Conservation (phyloP, 2,888 invertebrate genomes). For the Acronicta aceris region DNA sequence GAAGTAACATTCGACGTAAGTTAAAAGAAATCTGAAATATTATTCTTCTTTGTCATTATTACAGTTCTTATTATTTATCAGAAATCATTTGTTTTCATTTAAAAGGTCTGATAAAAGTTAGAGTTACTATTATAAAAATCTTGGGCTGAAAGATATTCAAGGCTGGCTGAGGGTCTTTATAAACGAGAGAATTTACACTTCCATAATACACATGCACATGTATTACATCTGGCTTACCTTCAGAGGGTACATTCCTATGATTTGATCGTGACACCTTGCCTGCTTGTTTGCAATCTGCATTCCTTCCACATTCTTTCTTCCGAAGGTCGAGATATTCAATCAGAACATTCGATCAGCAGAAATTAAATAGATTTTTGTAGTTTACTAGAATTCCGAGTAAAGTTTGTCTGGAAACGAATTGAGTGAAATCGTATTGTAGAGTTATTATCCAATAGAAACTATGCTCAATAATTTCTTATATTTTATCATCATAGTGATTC, state of each 20-base stretch:
- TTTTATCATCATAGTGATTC: constrained; percentile 14
- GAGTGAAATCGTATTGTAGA: constrained; percentile 8
- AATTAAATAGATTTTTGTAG: background rate
- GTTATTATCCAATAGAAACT: constrained; percentile 4
- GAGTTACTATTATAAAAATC: background rate
- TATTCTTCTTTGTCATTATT: background rate
- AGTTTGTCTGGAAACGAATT: constrained; percentile 4
- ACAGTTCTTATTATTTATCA: background rate
- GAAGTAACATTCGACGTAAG: constrained; percentile 4
- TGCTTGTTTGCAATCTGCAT: constrained; percentile 26
- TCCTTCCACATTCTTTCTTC: constrained; percentile 25
- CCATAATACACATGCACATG: constrained; percentile 12
- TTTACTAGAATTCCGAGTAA: background rate
- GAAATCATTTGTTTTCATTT: too few relatives aligned
- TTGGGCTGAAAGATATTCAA: background rate
- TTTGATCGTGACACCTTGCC: constrained; percentile 39
- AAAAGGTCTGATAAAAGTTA: background rate
- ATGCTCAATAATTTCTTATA: constrained; percentile 15
- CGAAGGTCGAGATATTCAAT: constrained; percentile 8
- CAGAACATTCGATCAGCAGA: background rate
- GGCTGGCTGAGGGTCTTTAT: background rate
- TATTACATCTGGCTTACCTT: constrained; percentile 31
- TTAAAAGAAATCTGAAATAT: constrained; percentile 9
- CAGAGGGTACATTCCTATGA: constrained; percentile 26
- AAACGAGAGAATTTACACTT: constrained; percentile 15